Percentiles rank a stretch among this genome's conserved stretches.
Conservation (phyloP, 2,113 vertebrate genomes). For the Leptobrachium ailaonicum region DNA sequence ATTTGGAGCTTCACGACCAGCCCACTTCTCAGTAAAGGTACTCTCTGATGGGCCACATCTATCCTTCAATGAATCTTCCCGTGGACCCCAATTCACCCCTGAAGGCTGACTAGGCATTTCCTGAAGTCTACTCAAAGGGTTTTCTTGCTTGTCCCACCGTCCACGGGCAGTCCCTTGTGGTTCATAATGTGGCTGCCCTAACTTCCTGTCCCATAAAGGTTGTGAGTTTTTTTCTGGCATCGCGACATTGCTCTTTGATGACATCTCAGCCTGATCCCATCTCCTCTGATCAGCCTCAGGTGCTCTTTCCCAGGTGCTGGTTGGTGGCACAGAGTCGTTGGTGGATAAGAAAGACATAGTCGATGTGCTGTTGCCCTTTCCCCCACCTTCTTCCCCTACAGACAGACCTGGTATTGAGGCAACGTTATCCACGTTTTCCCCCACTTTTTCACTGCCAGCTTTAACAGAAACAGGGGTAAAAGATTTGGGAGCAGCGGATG, state of each 20-base stretch:
- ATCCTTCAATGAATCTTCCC: background rate
- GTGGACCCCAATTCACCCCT: background rate
- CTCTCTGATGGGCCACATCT: background rate
- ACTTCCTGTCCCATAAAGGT: background rate
- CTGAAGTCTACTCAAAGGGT: background rate
- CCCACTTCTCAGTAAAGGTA: background rate
- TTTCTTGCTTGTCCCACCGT: slow-evolving; percentile 23
- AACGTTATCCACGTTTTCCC: background rate
- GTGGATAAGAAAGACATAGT: background rate
- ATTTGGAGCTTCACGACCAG: background rate
- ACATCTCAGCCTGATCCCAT: background rate
- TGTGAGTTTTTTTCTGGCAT: background rate
- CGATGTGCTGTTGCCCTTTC: background rate
- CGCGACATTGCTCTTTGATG: background rate
- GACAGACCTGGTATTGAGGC: background rate
- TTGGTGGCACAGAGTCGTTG: background rate
- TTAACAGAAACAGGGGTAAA: background rate
- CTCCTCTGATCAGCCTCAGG: background rate
- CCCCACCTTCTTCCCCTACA: background rate
- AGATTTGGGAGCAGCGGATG: background rate
- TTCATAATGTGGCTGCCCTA: background rate
- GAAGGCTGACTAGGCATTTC: background rate
- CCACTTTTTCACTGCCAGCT: background rate
- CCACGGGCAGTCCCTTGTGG: background rate
- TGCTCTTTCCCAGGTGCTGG: background rate